Evolutionary conservation across 2,113 vertebrate species (phyloP).

Genomic region (Formicarius rufipectus): DNA sequence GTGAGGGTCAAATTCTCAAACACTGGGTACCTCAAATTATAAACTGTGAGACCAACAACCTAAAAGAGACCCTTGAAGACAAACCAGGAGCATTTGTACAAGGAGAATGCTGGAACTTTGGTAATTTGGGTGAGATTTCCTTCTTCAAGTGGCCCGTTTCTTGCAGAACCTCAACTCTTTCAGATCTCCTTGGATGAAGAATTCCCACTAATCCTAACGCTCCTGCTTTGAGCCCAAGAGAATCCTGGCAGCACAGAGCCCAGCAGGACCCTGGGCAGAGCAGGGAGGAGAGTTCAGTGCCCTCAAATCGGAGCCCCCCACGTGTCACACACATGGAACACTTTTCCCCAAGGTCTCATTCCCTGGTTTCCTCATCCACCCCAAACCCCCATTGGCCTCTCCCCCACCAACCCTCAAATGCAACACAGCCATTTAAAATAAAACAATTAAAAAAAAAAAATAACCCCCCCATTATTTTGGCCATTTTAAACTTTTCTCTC

Average conservation of each 20-base stretch:
- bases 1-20: not conserved
- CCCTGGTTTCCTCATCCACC: not conserved
- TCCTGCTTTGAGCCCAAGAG: not conserved
- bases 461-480: not conserved
- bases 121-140: not conserved
- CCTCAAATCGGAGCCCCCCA: not conserved
- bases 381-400: not conserved
- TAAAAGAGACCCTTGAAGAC: not conserved
- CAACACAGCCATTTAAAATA: not conserved
- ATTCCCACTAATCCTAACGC: not conserved
- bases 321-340: not conserved
- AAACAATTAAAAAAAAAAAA: not conserved
- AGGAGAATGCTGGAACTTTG: accelerated
- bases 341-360: not conserved
- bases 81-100: not conserved
- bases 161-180: not conserved
- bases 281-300: not conserved
- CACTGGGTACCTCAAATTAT: not conserved
- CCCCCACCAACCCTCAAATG: not conserved
- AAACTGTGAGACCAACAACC: not conserved
- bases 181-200: not conserved
- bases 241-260: not conserved
- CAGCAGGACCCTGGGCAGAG: not conserved
- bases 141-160: not conserved
- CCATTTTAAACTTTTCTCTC: not conserved